Evolutionary conservation across 2,888 invertebrate genomes (phyloP).

Genomic region (Parnassius orleans): DNA sequence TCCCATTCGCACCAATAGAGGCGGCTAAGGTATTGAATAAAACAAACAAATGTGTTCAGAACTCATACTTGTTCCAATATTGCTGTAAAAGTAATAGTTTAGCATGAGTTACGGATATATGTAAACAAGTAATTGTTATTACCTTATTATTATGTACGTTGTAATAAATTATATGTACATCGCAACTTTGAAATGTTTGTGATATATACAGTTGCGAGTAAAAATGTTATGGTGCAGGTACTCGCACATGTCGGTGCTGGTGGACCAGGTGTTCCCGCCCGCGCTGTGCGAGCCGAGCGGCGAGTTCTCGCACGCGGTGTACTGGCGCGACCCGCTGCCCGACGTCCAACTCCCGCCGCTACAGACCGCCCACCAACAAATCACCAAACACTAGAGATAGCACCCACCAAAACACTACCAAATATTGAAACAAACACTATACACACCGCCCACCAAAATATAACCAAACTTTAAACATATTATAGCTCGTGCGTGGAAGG

Average conservation of each 20-base stretch:
- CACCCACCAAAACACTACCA: not conserved
- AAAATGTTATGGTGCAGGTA: slow-evolving; percentile 83
- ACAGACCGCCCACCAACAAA: slow-evolving; percentile 32
- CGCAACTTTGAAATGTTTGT: no score
- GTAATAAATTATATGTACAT: no score
- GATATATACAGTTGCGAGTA: not conserved
- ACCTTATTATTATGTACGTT: no score
- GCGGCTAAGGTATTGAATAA: no score
- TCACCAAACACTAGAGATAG: slow-evolving; percentile 2
- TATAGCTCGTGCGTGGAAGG: no score
- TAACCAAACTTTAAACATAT: slow-evolving; percentile 30
- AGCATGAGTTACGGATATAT: no score
- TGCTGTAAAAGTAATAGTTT: no score
- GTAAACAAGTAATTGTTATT: no score
- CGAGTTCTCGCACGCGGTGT: slow-evolving; percentile 92
- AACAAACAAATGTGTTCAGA: no score
- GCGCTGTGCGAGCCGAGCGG: slow-evolving; percentile 82
- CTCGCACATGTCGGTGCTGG: slow-evolving; percentile 95
- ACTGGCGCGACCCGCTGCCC: slow-evolving; percentile 95
- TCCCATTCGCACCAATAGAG: no score
- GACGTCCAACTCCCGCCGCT: slow-evolving; percentile 43
- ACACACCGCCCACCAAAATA: slow-evolving; percentile 12
- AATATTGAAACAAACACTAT: no score
- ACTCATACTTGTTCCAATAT: no score
- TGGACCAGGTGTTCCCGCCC: slow-evolving; percentile 97